Evolutionary conservation across 2,113 vertebrate genomes (phyloP).

Genomic region (Elgaria multicarinata): DNA sequence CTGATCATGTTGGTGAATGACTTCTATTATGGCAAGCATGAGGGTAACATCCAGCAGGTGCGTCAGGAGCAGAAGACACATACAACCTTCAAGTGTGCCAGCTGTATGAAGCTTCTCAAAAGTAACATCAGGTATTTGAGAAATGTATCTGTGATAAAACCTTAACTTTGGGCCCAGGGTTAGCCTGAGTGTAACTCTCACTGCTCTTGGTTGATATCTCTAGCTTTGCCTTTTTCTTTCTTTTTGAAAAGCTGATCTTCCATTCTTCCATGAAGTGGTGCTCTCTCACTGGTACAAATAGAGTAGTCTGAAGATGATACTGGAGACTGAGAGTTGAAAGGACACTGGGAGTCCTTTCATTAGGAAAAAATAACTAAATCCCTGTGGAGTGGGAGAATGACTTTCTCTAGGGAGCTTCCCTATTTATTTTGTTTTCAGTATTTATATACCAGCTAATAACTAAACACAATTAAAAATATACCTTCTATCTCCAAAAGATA

Average conservation of each 20-base stretch:
- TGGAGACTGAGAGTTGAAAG: neutral
- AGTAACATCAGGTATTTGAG: slow-evolving; percentile 93
- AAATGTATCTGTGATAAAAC: neutral
- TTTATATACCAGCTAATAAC: too few species aligned
- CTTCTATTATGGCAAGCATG: slow-evolving; percentile 94
- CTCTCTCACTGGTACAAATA: neutral
- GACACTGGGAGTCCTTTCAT: neutral
- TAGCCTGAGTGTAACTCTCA: neutral
- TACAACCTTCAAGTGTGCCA: slow-evolving; percentile 94
- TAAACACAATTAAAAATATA: neutral
- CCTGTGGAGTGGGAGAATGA: neutral
- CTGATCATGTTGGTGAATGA: slow-evolving; percentile 97
- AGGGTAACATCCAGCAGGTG: slow-evolving; percentile 82
- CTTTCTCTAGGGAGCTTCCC: neutral
- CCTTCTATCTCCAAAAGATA: too few species aligned
- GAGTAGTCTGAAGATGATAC: neutral
- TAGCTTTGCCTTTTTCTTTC: neutral
- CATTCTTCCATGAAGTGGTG: neutral
- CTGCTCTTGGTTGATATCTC: neutral
- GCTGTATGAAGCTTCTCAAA: slow-evolving; percentile 96
- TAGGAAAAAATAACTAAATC: neutral
- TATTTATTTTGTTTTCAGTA: neutral
- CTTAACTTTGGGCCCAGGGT: too few species aligned
- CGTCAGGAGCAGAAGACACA: slow-evolving; percentile 84
- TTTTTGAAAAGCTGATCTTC: neutral